These are phyloP conservation scores for Hycleus phaleratus DNA, from an alignment of 1,140 invertebrate species.

Conservation along the genomic window DNA sequence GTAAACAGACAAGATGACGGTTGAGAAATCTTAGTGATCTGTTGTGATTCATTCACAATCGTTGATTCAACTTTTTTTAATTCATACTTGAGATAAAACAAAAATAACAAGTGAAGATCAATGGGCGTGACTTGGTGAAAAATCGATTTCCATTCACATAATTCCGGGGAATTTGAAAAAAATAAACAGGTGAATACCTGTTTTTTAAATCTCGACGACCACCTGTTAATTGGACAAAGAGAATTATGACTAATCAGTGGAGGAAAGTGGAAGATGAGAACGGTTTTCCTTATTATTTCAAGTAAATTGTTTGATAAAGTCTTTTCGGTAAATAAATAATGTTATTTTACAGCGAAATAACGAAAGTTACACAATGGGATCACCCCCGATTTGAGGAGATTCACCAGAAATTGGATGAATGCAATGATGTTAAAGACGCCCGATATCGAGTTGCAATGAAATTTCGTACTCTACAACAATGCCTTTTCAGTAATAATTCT, in stretches of 20 bases:
- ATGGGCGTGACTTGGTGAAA: no score
- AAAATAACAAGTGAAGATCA: no score
- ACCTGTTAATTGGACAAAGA: no score
- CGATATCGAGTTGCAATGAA: constrained; percentile 78
- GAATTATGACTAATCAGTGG: constrained; percentile 21
- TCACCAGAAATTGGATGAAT: constrained; percentile 50
- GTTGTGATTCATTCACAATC: no score
- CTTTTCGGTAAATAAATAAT: constrained; percentile 1
- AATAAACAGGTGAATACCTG: no score
- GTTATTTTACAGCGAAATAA: constrained; percentile 36
- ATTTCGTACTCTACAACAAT: constrained; percentile 60
- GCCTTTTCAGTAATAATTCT: constrained; percentile 49
- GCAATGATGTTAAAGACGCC: constrained; percentile 70
- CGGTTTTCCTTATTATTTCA: constrained; percentile 50
- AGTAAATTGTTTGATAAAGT: constrained; percentile 37
- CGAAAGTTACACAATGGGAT: constrained; percentile 45
- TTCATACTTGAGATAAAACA: no score
- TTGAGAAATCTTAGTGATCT: no score
- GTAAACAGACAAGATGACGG: no score
- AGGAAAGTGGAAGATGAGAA: constrained; percentile 46
- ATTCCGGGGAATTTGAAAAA: no score
- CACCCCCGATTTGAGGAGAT: constrained; percentile 48
- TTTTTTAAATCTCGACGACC: no score
- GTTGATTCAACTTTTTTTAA: no score
- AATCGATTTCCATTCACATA: no score